Evolutionary conservation across 1,140 invertebrate genomes (phyloP), one percentile per base, ranked within the genome.

Genomic region (Andrena cerasifolii): DNA sequence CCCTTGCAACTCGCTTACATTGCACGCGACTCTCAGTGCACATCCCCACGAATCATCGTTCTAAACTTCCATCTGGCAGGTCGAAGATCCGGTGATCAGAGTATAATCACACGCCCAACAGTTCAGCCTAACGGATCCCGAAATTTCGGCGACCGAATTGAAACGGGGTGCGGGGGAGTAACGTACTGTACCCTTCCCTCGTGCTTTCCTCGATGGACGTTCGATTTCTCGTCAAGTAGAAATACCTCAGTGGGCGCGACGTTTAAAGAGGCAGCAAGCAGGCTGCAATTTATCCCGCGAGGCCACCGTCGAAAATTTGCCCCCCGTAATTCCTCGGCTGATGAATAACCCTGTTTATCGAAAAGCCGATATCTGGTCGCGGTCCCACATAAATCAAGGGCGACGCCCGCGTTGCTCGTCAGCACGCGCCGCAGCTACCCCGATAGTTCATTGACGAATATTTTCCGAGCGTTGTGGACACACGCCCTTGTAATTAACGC

Each of bases 401-500:
- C 31, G 56, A 21, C 56, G 36, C 36, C 4, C 36, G 36, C n/a
- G 54, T 33, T 18, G 45, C 3, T 51, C 49, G 45, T 21, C 31
- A 6, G 8, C 56, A 40, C 49, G 49, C 18, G 21, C n/a, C n/a
- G 43, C 40, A 8, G 3, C 40, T 36, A 8, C 6, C n/a, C n/a
- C 16, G n/a, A 16, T 31, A 31, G 73, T 66, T 70, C 65, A 71
- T 80, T 31, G 21, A 36, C 77, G 58, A 85, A 87, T 82, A 70
- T 77, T 83, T 63, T 75, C 56, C 16, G 45, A 49, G 67, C 54
- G 76, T 43, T 56, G 45, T 26, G 68, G 70, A 58, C 58, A 76
- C 43, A 40, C 36, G 45, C 53, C 21, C 63, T 84, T 79, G 70
- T 77, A 82, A 86, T 88, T 82, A 87, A 78, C 61, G 40, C 56